These are phyloP conservation scores for Eufriesea mexicana DNA, from an alignment of 1,140 invertebrate genomes.

Conservation along the genomic window DNA sequence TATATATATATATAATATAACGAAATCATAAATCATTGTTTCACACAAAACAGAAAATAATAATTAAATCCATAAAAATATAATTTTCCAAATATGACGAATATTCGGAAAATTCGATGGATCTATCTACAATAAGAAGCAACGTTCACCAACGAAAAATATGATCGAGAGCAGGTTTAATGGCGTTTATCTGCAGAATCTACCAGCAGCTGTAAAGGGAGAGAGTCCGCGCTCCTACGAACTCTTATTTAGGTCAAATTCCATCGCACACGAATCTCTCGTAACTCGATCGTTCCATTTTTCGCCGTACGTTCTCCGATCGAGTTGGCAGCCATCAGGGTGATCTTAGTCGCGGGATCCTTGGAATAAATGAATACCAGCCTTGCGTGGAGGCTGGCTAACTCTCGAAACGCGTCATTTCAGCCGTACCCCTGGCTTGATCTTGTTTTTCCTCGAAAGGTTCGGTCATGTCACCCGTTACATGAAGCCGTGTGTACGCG, in stretches of 20 bases:
- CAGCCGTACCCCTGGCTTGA: neutral
- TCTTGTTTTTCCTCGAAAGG: slow-evolving; percentile 26
- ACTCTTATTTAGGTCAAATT: slow-evolving; percentile 45
- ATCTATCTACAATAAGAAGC: too few species aligned
- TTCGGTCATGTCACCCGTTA: slow-evolving; percentile 68
- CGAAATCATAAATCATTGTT: too few species aligned
- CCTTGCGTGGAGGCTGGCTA: neutral
- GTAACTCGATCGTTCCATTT: slow-evolving; percentile 33
- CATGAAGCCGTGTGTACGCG: slow-evolving; percentile 65
- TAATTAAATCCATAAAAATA: too few species aligned
- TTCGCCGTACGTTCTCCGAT: neutral
- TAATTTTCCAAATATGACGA: too few species aligned
- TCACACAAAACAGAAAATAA: too few species aligned
- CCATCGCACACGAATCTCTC: slow-evolving; percentile 19
- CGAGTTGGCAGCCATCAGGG: neutral
- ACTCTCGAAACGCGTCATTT: too few species aligned
- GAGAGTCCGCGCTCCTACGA: neutral
- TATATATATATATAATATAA: too few species aligned
- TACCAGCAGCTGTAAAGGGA: neutral
- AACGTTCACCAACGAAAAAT: neutral
- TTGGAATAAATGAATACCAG: slow-evolving; percentile 20
- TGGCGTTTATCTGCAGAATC: neutral
- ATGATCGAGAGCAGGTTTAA: neutral
- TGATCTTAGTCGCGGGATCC: neutral
- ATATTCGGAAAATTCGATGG: too few species aligned